These are phyloP conservation scores for Porites lobata DNA, from an alignment of 92 coral and sea anemone genomes.

Conservation along the genomic window DNA sequence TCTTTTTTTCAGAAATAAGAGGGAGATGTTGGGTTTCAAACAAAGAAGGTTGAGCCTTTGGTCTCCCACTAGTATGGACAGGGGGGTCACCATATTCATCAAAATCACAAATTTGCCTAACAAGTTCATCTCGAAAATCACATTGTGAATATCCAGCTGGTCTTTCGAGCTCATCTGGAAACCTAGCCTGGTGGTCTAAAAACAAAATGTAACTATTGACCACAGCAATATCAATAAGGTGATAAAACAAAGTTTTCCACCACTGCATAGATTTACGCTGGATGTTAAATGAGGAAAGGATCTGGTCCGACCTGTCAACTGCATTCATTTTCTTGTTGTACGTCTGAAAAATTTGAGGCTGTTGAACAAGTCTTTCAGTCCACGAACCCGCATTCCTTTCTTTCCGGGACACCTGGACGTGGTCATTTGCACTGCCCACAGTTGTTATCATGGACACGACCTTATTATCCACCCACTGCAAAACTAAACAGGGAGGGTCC, in stretches of 20 bases:
- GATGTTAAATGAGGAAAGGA: conserved; percentile 52
- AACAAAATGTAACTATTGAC: conserved; percentile 67
- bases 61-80: not conserved
- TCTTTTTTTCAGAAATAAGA: too few species aligned
- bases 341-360: not conserved
- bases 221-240: conserved; percentile 68
- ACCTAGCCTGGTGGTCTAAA: conserved; percentile 37
- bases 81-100: too few species aligned
- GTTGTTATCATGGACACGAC: too few species aligned
- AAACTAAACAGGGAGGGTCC: too few species aligned
- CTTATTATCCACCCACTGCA: too few species aligned
- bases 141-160: conserved; percentile 52
- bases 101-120: conserved; percentile 67
- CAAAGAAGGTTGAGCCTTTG: too few species aligned
- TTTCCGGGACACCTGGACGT: too few species aligned
- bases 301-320: conserved; percentile 75
- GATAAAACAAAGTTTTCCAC: conserved; percentile 77
- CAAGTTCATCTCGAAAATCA: conserved; percentile 69
- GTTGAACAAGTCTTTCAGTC: not conserved
- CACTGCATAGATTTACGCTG: conserved; percentile 56
- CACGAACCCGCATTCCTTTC: too few species aligned
- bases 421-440: too few species aligned
- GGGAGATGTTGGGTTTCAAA: too few species aligned
- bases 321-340: conserved; percentile 76
- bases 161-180: conserved; percentile 57